A percentile compares a stretch with the other conserved stretches of the same genome.
These are phyloP conservation scores for Adelges cooleyi DNA, from an alignment of 1,140 invertebrate genomes.

Conservation along the genomic window DNA sequence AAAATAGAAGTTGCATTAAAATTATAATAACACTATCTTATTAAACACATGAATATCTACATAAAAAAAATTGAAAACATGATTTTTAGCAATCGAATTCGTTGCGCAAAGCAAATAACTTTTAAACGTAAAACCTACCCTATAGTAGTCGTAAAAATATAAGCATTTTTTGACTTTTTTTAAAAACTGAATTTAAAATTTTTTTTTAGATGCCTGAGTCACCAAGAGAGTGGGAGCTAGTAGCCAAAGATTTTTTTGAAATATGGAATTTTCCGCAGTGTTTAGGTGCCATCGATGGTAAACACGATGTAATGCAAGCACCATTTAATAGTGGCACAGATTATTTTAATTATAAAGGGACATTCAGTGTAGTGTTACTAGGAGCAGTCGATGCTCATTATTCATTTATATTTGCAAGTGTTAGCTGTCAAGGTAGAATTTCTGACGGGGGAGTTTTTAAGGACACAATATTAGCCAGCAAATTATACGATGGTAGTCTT, in stretches of 20 bases:
- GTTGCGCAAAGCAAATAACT: too few relatives aligned
- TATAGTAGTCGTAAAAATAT: too few relatives aligned
- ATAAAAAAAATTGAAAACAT: too few relatives aligned
- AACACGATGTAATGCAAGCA: constrained; percentile 38
- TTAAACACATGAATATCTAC: too few relatives aligned
- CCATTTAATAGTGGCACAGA: constrained; percentile 36
- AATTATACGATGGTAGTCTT: not conserved
- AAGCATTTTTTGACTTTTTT: too few relatives aligned
- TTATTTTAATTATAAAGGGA: constrained; percentile 44
- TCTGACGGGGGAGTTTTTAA: constrained; percentile 34
- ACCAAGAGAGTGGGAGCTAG: constrained; percentile 32
- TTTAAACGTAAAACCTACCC: too few relatives aligned
- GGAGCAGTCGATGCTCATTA: constrained; percentile 35
- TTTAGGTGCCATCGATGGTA: constrained; percentile 41
- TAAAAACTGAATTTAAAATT: too few relatives aligned
- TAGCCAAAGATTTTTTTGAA: constrained; percentile 36
- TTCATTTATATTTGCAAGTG: constrained; percentile 36
- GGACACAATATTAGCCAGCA: not conserved
- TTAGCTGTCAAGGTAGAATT: constrained; percentile 33
- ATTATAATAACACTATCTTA: too few relatives aligned
- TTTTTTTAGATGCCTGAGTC: not conserved
- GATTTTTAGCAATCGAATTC: too few relatives aligned
- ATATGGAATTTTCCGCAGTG: constrained; percentile 42
- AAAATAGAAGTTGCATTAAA: too few relatives aligned
- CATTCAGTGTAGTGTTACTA: constrained; percentile 39